Base-by-base conservation (phyloP, 2,888 invertebrate genomes). In the Sceliomorpha sp. region DNA sequence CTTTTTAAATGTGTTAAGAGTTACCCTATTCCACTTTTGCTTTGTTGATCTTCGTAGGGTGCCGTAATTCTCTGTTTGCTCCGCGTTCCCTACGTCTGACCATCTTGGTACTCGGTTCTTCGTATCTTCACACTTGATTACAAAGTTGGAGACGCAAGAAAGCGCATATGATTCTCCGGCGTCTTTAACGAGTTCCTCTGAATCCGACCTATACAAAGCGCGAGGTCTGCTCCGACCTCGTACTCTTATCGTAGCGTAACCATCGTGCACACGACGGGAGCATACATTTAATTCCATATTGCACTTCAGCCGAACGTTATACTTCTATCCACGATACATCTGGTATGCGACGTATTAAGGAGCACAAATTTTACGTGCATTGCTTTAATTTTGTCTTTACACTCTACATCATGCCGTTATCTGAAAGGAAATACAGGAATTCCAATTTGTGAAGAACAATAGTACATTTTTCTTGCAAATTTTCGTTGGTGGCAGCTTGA, bases 241-340 rank as follows among this genome's bases (percentile, higher is more conserved):
- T 8, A 93, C 91, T 62, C 95, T 90, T 76, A 96, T 94, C n/a
- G 96, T 96, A 47, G 96, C 96, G 89, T 95, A 96, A 55, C 96
- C 96, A 88, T 96, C 96, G 88, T 95, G 93, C 47, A 96, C 92
- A 60, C 93, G 92, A 50, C 85, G 79, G 51, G 83, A 82, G 37
- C 80, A 81, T 36, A 85, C 82, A 59, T 83, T 84, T 14, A 81
- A 70, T 70, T 86, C 85, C 86, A 86, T 86, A 40, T 53, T 71
- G 20, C 17, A 32, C 10, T 26, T 51, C 34, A 29, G 8, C 8
- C 13, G 12, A 50, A 50, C 1, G 27, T 36, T 37, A 26, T 37
- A n/a, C n/a, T n/a, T n/a, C n/a, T n/a, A n/a, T n/a, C n/a, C n/a
- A n/a, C n/a, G n/a, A n/a, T n/a, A n/a, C n/a, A n/a, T n/a, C n/a